Evolutionary conservation across 1,140 invertebrate genomes (phyloP), one percentile per base, ranked within the genome.

Genomic region (Dreissena polymorpha): DNA sequence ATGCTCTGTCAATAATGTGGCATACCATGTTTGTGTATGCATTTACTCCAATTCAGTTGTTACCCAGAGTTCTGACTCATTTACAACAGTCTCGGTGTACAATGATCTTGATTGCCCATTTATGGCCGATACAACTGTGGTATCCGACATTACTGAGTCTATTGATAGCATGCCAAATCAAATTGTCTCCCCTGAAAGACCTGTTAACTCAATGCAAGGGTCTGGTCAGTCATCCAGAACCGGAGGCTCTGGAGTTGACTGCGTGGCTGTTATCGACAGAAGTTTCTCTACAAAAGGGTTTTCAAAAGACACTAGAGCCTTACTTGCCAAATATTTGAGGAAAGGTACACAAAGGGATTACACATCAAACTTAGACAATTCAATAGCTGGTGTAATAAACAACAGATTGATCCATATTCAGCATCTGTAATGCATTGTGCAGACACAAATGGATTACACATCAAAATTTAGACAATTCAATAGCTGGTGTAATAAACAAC

Each of bases 241-340:
- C 73, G 18, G n/a, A 76, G 14, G 39, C 18, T 10, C 60, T 84
- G 0, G 71, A 79, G 10, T 64, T 84, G 63, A 84, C 75, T 78
- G 83, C 74, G 72, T 84, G 74, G 69, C 51, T 77, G 29, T 63
- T 84, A 79, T 78, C 83, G 27, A 84, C 74, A 64, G 60, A 84
- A 29, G 23, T 29, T 65, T 69, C 27, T 10, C 25, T 65, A 29
- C 82, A 64, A 64, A 77, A 64, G 73, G 67, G 6, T 77, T 72
- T 84, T 84, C 69, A 50, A 29, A 64, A 55, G 51, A 29, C 21
- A 29, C 39, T 76, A 65, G 69, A 29, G 29, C 76, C 16, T 53
- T 84, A 29, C 68, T 84, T 21, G 0, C 65, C 23, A 57, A 72
- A 10, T 75, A 49, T 16, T 77, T 73, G 65, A 55, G 74, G 27